Evolutionary conservation across 23 tunicate species (phyloP).

Genomic region (Aplidium turbinatum): DNA sequence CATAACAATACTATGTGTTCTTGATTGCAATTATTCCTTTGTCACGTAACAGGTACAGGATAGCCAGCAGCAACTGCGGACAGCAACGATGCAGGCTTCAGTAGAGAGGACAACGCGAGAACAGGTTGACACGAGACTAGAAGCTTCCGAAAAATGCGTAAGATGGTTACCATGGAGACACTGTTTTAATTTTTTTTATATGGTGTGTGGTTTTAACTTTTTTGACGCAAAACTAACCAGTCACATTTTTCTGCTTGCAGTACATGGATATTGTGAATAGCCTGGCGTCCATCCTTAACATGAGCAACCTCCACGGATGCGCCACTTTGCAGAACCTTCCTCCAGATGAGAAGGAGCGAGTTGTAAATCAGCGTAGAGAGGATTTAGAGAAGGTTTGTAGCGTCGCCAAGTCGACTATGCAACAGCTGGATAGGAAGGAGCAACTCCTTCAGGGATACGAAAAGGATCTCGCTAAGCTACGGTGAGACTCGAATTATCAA

Average conservation of each 20-base stretch:
- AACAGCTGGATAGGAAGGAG: conserved; percentile 83
- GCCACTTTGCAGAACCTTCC: conserved; percentile 64
- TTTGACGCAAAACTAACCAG: too few relatives aligned
- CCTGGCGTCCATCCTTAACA: conserved; percentile 45
- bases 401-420: conserved; percentile 59
- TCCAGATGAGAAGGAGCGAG: conserved; percentile 48
- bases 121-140: conserved; percentile 51
- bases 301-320: conserved; percentile 34
- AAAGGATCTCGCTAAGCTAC: conserved; percentile 66
- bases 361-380: conserved; percentile 38
- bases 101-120: conserved; percentile 74
- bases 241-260: conserved; percentile 8
- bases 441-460: conserved; percentile 85
- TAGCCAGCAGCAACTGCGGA: conserved; percentile 38
- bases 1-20: too few relatives aligned
- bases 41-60: conserved; percentile 22
- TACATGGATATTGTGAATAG: conserved; percentile 75
- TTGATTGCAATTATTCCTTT: too few relatives aligned
- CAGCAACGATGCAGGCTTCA: conserved; percentile 55
- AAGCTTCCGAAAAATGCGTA: conserved; percentile 53
- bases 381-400: conserved; percentile 56
- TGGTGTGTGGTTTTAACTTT: not conserved
- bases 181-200: not conserved
- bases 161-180: not conserved
- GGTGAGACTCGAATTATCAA: conserved; percentile 31